Percentiles rank a stretch among this genome's conserved stretches.
Evolutionary conservation across 2,888 invertebrate genomes (phyloP).

Genomic region (Lasius platythorax): DNA sequence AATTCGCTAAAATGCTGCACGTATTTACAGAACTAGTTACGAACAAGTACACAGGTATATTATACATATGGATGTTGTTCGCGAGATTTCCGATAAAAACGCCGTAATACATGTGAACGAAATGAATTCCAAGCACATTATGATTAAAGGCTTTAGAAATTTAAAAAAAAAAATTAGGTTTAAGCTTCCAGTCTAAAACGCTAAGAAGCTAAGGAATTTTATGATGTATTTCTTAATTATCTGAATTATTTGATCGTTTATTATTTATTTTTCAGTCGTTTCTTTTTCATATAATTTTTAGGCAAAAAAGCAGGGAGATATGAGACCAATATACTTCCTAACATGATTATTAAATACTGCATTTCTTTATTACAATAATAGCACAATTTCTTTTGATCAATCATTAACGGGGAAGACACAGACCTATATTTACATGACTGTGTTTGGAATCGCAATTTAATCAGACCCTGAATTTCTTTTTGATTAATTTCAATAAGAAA

Average conservation of each 20-base stretch:
- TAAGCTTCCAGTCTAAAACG: not conserved
- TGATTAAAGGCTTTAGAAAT: constrained; percentile 25
- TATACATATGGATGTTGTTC: constrained; percentile 41
- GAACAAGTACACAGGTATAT: constrained; percentile 53
- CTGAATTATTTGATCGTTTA: not conserved
- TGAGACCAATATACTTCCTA: not conserved
- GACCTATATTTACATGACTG: constrained; percentile 24
- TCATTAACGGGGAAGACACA: not conserved
- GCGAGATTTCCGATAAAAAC: constrained; percentile 47
- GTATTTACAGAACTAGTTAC: constrained; percentile 64
- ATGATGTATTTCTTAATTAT: not conserved
- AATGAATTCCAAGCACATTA: constrained; percentile 35
- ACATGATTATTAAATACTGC: constrained; percentile 4
- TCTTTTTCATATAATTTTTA: not conserved
- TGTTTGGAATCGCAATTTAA: constrained; percentile 2
- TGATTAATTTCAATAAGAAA: not conserved
- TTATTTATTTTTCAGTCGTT: constrained; percentile 5
- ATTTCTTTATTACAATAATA: constrained; percentile 24
- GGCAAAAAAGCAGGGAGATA: not conserved
- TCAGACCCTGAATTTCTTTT: constrained; percentile 1
- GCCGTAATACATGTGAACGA: constrained; percentile 25
- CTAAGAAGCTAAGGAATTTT: not conserved
- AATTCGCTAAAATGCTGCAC: constrained; percentile 64
- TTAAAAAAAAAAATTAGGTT: constrained; percentile 29
- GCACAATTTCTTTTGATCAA: constrained; percentile 6